These are phyloP conservation scores for Gobiocypris rarus DNA, from an alignment of 2,113 vertebrate species.

Conservation along the genomic window DNA sequence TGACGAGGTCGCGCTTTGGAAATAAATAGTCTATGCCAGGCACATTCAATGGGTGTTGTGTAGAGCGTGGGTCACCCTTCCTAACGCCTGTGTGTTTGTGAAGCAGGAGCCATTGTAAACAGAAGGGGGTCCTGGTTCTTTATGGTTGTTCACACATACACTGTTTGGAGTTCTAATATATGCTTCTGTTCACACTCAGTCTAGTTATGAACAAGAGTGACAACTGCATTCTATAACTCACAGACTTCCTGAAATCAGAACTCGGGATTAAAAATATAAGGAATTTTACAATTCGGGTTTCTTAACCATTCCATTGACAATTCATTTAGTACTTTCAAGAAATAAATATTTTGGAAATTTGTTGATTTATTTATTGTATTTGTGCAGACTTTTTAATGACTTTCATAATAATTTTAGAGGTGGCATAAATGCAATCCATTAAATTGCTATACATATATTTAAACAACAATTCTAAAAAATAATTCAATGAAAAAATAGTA, in stretches of 20 bases:
- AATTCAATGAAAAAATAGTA: background rate
- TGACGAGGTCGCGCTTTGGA: slow-evolving; percentile 77
- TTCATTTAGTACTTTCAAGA: background rate
- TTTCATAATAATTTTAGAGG: too few species aligned
- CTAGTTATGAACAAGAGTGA: background rate
- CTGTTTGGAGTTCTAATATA: slow-evolving; percentile 5
- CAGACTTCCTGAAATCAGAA: background rate
- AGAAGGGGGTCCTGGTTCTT: slow-evolving; percentile 9
- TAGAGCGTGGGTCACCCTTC: slow-evolving; percentile 57
- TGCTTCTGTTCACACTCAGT: background rate
- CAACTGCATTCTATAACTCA: background rate
- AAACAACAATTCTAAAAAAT: background rate
- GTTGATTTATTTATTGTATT: background rate
- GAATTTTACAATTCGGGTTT: background rate
- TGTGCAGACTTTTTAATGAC: too few species aligned
- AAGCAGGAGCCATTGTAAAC: slow-evolving; percentile 3
- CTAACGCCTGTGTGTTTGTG: background rate
- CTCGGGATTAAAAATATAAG: background rate
- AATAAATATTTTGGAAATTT: background rate
- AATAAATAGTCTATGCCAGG: slow-evolving; percentile 79
- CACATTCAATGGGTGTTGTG: slow-evolving; percentile 73
- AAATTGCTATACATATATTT: background rate
- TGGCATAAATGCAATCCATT: too few species aligned
- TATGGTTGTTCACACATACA: slow-evolving; percentile 20
- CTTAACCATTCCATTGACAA: background rate